phyloP scores from a whole-genome alignment of 2,113 vertebrate species.

The Syngnathoides biaculeatus region DNA sequence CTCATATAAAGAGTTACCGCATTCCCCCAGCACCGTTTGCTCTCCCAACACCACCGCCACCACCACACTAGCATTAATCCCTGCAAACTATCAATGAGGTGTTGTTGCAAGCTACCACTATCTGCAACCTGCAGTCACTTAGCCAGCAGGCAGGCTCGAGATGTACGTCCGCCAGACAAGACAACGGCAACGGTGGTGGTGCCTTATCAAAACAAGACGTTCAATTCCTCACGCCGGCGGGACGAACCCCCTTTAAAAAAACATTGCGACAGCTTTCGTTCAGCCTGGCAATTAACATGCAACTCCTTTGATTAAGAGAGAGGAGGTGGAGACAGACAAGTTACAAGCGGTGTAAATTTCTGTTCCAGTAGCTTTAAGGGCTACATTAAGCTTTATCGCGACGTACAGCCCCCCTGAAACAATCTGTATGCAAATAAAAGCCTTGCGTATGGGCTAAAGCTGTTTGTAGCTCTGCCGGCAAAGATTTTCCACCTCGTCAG shows the following conservation, averaged over 20 bases:
- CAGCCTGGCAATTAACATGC: constrained; percentile 55
- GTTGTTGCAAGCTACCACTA: constrained; percentile 50
- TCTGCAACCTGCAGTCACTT: constrained; percentile 59
- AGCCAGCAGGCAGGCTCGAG: constrained; percentile 53
- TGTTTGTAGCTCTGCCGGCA: constrained; percentile 45
- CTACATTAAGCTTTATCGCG: constrained; percentile 68
- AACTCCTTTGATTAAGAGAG: constrained; percentile 57
- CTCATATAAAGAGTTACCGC: background rate
- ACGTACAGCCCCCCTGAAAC: constrained; percentile 63
- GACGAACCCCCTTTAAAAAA: constrained; percentile 26
- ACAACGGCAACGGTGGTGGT: constrained; percentile 29
- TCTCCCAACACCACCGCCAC: background rate
- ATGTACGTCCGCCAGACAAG: constrained; percentile 26
- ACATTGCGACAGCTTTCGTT: constrained; percentile 49
- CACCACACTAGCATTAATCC: constrained; percentile 44
- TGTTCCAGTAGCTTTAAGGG: constrained; percentile 59
- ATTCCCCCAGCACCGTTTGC: background rate
- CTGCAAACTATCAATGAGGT: constrained; percentile 62
- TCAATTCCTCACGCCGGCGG: constrained; percentile 34
- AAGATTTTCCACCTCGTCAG: constrained; percentile 36
- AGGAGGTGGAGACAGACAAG: constrained; percentile 30
- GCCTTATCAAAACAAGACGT: constrained; percentile 54
- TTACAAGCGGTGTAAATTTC: constrained; percentile 9
- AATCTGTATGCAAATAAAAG: constrained; percentile 72
- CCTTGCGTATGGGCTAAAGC: constrained; percentile 53